phyloP scores from a whole-genome alignment of 2,888 invertebrate genomes.

The Platycnemis pennipes region DNA sequence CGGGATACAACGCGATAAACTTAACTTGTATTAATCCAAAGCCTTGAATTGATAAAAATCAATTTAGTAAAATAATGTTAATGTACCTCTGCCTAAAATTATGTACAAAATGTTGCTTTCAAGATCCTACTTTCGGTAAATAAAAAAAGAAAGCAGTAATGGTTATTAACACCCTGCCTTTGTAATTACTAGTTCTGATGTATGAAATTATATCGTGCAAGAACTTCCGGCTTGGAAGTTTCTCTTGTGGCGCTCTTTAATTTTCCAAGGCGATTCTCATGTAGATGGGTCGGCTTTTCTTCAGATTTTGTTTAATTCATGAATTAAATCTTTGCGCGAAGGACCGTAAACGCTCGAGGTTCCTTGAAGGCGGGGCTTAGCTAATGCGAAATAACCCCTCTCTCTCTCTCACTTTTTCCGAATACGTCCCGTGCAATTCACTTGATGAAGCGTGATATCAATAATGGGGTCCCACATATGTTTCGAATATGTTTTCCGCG shows the following conservation, averaged over 20 bases:
- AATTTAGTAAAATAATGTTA: too few species aligned
- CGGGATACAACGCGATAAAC: too few species aligned
- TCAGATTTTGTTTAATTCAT: slow-evolving; percentile 4
- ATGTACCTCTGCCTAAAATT: too few species aligned
- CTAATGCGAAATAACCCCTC: neutral
- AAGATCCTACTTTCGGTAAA: too few species aligned
- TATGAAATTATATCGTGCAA: neutral
- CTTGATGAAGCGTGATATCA: neutral
- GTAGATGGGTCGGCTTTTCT: neutral
- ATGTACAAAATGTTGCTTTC: too few species aligned
- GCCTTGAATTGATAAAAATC: too few species aligned
- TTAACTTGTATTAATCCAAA: too few species aligned
- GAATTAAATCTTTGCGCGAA: neutral
- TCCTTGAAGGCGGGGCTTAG: neutral
- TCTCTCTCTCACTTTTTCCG: neutral
- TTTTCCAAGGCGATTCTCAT: neutral
- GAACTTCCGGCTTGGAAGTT: neutral
- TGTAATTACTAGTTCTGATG: neutral
- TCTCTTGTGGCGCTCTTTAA: neutral
- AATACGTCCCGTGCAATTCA: neutral
- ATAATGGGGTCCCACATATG: neutral
- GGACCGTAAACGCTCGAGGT: neutral
- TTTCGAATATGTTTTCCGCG: neutral
- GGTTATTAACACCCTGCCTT: too few species aligned
- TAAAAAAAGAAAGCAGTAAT: too few species aligned